These are phyloP conservation scores for Calliscelio sp. DNA, from an alignment of 2,888 invertebrate species.

Conservation along the genomic window DNA sequence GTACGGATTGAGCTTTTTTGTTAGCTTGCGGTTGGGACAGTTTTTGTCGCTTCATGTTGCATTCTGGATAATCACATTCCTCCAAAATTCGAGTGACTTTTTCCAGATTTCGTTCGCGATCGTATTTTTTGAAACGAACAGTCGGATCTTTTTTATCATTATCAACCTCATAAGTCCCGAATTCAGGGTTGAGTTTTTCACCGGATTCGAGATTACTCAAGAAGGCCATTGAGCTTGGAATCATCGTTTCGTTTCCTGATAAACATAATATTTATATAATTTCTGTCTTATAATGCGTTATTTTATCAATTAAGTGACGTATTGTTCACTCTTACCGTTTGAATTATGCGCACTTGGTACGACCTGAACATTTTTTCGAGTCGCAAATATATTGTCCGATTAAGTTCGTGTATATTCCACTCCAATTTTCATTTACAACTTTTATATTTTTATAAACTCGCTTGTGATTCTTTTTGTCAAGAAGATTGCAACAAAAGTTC, in stretches of 20 bases:
- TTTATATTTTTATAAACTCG: constrained; percentile 11
- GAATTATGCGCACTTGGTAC: background rate
- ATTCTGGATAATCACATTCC: background rate
- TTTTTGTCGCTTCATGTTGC: background rate
- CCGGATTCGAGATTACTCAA: background rate
- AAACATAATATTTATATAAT: too few relatives aligned
- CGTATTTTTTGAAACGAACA: constrained; percentile 17
- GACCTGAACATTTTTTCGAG: background rate
- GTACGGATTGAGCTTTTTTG: constrained; percentile 4
- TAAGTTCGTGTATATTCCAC: background rate
- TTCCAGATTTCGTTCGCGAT: constrained; percentile 5
- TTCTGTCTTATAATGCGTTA: too few relatives aligned
- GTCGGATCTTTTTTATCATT: constrained; percentile 13
- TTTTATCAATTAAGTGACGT: background rate
- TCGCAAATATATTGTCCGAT: constrained; percentile 7
- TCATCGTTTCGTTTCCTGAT: too few relatives aligned
- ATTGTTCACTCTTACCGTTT: background rate
- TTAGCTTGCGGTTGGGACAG: background rate
- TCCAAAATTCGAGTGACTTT: constrained; percentile 6
- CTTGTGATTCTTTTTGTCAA: background rate
- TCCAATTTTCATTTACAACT: background rate
- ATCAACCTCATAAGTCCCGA: background rate
- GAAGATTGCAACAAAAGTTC: constrained; percentile 2
- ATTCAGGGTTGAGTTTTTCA: constrained; percentile 3
- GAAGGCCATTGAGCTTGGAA: too few relatives aligned